Base-by-base conservation (phyloP, 2,797 vertebrate genomes). In the Chrosomus eos region DNA sequence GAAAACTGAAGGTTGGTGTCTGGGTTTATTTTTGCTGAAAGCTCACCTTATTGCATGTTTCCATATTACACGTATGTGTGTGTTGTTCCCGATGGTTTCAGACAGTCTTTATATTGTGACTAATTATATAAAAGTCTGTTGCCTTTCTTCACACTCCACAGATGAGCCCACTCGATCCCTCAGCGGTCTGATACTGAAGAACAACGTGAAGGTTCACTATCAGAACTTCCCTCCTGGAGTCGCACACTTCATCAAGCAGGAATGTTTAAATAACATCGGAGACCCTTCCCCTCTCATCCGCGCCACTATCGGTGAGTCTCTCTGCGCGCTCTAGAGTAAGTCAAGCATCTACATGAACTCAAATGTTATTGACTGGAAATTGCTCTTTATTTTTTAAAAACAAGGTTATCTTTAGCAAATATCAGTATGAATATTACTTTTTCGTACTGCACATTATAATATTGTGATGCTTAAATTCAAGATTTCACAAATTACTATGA, bases 171-270 rank as follows among this genome's bases (percentile, higher is more conserved):
- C 97, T 0, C 96, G 97, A 26, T 98, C 97, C 1, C 94, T 98
- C 18, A 98, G 97, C 0, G 97, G 97, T 73, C 93, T 98, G 88
- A 98, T 99, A 89, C 93, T 98, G 82, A 99, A 99, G 94, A 99
- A 98, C 93, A 99, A 99, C 0, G 97, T 98, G 38, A 98, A 98
- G 90, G 97, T 97, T 0, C 97, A 98, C 88, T 99, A 97, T 91
- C 97, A 98, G 94, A 98, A 96, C 92, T 98, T 99, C 81, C 97
- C 97, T 0, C 93, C 95, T 0, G 89, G 93, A 0, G 97, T 99
- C 82, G 97, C 97, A 0, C 97, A 98, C 82, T 99, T 99, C 91
- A 98, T 99, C 93, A 99, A 98, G 87, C 96, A 97, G 88, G 97
- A 99, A 88, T 99, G 97, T 90, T 96, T 99, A 89, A 96, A 96